phyloP scores from a whole-genome alignment of 2,888 invertebrate genomes.

The Melipona bicolor region DNA sequence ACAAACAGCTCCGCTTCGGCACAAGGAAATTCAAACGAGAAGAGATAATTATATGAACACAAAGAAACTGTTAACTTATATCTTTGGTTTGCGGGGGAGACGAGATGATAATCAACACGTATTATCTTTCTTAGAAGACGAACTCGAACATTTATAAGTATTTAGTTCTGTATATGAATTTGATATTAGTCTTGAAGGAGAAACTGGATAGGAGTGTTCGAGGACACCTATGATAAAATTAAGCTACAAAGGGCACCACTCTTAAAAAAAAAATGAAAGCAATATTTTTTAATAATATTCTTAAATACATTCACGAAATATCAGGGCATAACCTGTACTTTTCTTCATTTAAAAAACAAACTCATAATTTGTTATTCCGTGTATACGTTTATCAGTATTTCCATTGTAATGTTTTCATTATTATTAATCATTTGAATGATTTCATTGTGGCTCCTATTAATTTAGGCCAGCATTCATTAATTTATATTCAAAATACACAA shows the following conservation, averaged over 20 bases:
- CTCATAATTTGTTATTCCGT: constrained; percentile 57
- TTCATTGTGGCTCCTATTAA: constrained; percentile 63
- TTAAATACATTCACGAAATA: constrained; percentile 76
- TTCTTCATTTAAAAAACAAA: constrained; percentile 56
- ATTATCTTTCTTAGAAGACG: constrained; percentile 67
- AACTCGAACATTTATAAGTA: constrained; percentile 63
- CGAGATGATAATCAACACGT: constrained; percentile 86
- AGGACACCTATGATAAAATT: constrained; percentile 27
- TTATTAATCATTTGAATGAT: constrained; percentile 47
- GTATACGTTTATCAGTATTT: constrained; percentile 50
- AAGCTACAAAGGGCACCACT: constrained; percentile 52
- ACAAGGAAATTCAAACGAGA: constrained; percentile 84
- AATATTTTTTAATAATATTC: constrained; percentile 80
- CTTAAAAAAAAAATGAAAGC: constrained; percentile 80
- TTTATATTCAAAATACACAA: constrained; percentile 78
- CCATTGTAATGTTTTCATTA: constrained; percentile 60
- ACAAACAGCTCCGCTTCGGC: constrained; percentile 87
- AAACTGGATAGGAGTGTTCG: neutral
- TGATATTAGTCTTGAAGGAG: neutral
- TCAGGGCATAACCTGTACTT: constrained; percentile 55
- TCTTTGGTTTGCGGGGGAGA: constrained; percentile 87
- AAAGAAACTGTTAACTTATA: constrained; percentile 83
- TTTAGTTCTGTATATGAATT: neutral
- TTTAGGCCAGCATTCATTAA: constrained; percentile 76
- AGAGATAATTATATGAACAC: constrained; percentile 84